Percentiles rank a stretch among this genome's conserved stretches.
Evolutionary conservation across 2,888 invertebrate species (phyloP).

Genomic region (Orgyia antiqua): DNA sequence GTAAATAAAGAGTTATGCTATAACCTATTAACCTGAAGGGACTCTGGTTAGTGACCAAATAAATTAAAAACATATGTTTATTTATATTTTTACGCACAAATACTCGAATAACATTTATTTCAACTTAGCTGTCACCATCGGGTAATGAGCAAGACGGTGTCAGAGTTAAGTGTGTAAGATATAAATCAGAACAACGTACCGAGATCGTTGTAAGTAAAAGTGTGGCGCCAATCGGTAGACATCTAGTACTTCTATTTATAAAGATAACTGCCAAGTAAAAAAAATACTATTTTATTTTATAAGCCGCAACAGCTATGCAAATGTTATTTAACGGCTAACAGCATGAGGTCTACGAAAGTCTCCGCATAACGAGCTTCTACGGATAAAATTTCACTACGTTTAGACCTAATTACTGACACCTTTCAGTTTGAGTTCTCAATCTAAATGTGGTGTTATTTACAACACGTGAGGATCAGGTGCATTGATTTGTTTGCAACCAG

Average conservation of each 20-base stretch:
- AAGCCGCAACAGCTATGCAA: slow-evolving; percentile 51
- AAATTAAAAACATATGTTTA: too few species aligned
- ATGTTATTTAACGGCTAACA: slow-evolving; percentile 51
- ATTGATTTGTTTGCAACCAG: slow-evolving; percentile 29
- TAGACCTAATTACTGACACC: slow-evolving; percentile 39
- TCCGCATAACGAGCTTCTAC: slow-evolving; percentile 48
- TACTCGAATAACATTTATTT: too few species aligned
- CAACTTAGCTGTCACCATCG: background rate
- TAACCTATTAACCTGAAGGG: too few species aligned
- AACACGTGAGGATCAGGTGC: slow-evolving; percentile 25
- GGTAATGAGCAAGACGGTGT: slow-evolving; percentile 29
- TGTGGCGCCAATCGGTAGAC: slow-evolving; percentile 59
- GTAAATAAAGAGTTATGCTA: too few species aligned
- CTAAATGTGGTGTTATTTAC: slow-evolving; percentile 38
- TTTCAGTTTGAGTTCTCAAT: slow-evolving; percentile 38
- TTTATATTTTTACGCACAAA: too few species aligned
- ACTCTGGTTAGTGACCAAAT: too few species aligned
- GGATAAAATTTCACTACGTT: slow-evolving; percentile 44
- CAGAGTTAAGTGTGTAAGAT: slow-evolving; percentile 42
- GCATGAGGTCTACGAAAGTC: slow-evolving; percentile 46
- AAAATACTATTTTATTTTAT: slow-evolving; percentile 30
- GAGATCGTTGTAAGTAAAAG: slow-evolving; percentile 61
- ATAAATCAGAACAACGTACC: slow-evolving; percentile 53
- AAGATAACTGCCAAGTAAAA: slow-evolving; percentile 50
- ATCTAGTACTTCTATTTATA: slow-evolving; percentile 50